phyloP scores from a whole-genome alignment of 2,113 vertebrate genomes.

The Tichodroma muraria region DNA sequence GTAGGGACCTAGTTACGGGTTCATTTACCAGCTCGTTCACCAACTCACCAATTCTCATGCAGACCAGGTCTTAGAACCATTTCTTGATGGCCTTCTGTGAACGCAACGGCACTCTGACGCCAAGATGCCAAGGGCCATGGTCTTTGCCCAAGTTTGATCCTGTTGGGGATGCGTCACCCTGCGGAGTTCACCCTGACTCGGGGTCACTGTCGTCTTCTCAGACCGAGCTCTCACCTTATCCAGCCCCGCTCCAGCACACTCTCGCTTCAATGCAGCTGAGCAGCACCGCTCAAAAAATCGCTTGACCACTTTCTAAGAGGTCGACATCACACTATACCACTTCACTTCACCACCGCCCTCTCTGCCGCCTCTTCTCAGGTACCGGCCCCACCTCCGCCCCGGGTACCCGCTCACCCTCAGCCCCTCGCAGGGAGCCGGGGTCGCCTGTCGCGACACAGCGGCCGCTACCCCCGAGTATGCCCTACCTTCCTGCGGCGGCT shows the following conservation, averaged over 20 bases:
- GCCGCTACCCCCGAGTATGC: background rate
- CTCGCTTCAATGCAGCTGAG: background rate
- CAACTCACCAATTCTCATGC: background rate
- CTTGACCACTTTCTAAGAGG: too few species aligned
- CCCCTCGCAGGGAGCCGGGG: background rate
- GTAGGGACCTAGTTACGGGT: background rate
- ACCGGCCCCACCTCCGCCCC: background rate
- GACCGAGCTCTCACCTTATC: too few species aligned
- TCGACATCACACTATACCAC: background rate
- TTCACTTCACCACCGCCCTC: background rate
- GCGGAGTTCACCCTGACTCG: too few species aligned
- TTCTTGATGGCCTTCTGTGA: background rate
- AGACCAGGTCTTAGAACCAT: background rate
- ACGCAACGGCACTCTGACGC: background rate
- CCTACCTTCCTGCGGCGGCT: conserved; percentile 59
- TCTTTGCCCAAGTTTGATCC: background rate
- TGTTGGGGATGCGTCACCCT: background rate
- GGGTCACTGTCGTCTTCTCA: background rate
- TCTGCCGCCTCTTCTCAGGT: background rate
- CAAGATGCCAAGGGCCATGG: background rate
- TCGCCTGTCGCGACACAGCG: background rate
- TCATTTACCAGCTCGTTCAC: background rate
- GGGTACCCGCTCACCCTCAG: background rate
- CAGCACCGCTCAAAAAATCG: background rate
- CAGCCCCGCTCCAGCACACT: background rate